Evolutionary conservation across 2,797 vertebrate genomes (phyloP), one percentile per base, ranked within the genome.

Genomic region (Crax fasciolata): DNA sequence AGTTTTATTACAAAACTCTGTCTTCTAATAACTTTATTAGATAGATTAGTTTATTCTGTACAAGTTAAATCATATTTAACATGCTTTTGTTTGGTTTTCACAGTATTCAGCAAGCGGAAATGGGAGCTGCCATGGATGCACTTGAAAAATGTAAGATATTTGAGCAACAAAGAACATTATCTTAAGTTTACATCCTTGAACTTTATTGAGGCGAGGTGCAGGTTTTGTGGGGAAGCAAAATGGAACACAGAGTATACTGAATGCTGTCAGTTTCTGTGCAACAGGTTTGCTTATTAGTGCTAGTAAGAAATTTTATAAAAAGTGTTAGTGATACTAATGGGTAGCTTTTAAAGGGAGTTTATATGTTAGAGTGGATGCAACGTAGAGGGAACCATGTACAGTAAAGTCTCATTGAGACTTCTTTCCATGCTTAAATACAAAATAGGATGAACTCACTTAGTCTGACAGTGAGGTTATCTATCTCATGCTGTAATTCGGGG

Each of bases 91-190:
- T 92, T 90, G 49, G 10, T 63, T 85, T 97, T 89, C 32, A 84
- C 97, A 99, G 99, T 94, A 99, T 99, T 98, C 99, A 99, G 94
- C 99, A 99, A 98, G 99, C 99, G 1, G 99, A 99, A 98, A 99
- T 99, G 99, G 99, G 99, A 97, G 99, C 99, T 39, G 99, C 99
- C 68, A 99, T 99, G 99, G 99, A 99, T 27, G 99, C 99, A 3
- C 98, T 99, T 59, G 99, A 99, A 91, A 99, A 99, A 99, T 99
- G 99, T 99, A 98, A 99, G 99, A 97, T 90, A 85, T 72, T 97
- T 92, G 78, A n/a, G 30, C 46, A 89, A 63, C 27, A 59, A 55
- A 75, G 16, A 41, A 66, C 57, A 89, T 27, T 49, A 57, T 52
- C 27, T n/a, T 3, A 62, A 20, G 13, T 91, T 89, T 88, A 74